Evolutionary conservation across 1,140 invertebrate species (phyloP).

Genomic region (Diuraphis noxia): DNA sequence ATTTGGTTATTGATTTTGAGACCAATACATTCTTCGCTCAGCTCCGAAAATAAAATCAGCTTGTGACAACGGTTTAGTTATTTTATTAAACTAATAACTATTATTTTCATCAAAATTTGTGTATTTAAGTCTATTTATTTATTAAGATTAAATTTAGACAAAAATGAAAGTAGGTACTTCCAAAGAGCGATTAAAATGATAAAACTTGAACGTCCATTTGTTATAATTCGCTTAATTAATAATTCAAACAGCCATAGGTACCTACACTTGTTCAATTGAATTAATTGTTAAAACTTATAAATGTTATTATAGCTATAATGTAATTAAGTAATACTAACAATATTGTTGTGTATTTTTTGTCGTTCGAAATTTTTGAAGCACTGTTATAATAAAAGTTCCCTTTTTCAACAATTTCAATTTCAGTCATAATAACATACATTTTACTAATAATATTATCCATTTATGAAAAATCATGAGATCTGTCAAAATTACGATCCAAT

Average conservation of each 20-base stretch:
- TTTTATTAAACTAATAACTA: background rate
- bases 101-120: no score
- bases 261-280: background rate
- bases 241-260: no score
- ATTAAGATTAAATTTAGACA: background rate
- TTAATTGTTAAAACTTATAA: background rate
- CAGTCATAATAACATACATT: background rate
- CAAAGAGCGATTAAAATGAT: background rate
- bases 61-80: background rate
- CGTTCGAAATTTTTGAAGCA: background rate
- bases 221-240: background rate
- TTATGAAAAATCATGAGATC: no score
- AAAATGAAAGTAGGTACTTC: background rate
- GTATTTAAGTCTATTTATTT: no score
- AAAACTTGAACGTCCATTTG: background rate
- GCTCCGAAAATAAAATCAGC: background rate
- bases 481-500: no score
- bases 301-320: no score
- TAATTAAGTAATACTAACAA: background rate
- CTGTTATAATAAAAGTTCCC: background rate
- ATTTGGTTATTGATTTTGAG: no score
- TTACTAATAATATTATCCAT: no score
- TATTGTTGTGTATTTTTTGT: background rate
- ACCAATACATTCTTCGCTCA: background rate
- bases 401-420: background rate